These are phyloP conservation scores for Crypturellus undulatus DNA, from an alignment of 2,113 vertebrate species.

Conservation along the genomic window DNA sequence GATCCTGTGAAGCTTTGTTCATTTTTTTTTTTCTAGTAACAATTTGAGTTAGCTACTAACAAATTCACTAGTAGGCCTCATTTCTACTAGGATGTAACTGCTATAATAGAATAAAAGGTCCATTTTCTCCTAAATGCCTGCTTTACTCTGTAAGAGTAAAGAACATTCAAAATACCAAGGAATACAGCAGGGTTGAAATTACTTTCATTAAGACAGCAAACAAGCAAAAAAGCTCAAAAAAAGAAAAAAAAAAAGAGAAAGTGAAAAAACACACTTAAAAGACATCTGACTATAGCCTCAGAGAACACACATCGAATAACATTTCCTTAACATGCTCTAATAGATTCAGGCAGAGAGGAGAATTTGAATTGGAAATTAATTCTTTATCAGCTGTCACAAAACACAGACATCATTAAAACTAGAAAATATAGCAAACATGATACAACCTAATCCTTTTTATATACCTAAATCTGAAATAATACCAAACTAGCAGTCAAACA, in stretches of 20 bases:
- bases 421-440: constrained; percentile 32
- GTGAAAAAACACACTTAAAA: not conserved
- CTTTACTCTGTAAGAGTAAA: constrained; percentile 53
- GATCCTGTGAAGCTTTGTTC: not conserved
- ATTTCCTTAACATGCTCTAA: constrained; percentile 70
- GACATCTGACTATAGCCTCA: constrained; percentile 59
- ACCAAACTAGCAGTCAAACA: not conserved
- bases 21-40: constrained; percentile 16
- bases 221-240: no score
- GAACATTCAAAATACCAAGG: constrained; percentile 61
- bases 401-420: constrained; percentile 59
- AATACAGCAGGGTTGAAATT: constrained; percentile 54
- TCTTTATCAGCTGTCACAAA: constrained; percentile 71
- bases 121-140: constrained; percentile 62
- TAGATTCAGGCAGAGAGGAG: constrained; percentile 50
- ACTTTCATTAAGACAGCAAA: constrained; percentile 57
- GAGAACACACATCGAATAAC: constrained; percentile 64
- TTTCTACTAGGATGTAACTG: constrained; percentile 32
- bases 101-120: constrained; percentile 47
- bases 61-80: not conserved
- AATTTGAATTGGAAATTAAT: constrained; percentile 68
- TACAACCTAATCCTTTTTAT: constrained; percentile 29
- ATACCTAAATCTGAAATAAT: constrained; percentile 21
- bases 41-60: not conserved
- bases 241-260: not conserved